Evolutionary conservation across 30 jellyfish, hydroid and myxozoan genomes (phyloP).

Genomic region (Aurelia aurita complex sp. Pacific): DNA sequence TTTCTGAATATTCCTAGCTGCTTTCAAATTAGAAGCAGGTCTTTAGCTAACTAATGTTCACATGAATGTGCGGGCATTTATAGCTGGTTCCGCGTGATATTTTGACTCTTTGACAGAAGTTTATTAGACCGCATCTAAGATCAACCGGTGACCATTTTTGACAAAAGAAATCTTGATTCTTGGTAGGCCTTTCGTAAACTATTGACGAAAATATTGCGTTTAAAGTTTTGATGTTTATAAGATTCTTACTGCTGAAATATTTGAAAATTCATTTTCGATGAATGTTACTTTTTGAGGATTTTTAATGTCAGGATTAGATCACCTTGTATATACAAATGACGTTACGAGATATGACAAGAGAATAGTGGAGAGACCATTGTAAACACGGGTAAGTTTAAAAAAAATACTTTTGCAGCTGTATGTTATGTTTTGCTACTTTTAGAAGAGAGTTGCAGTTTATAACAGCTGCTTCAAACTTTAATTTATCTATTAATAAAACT

Average conservation of each 20-base stretch:
- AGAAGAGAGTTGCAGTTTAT: no score
- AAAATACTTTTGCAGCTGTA: neutral
- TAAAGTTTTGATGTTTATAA: no score
- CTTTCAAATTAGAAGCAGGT: slow-evolving; percentile 52
- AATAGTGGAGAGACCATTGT: neutral
- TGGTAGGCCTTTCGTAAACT: slow-evolving; percentile 19
- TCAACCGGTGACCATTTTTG: slow-evolving; percentile 62
- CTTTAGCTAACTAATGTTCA: no score
- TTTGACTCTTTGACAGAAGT: slow-evolving; percentile 70
- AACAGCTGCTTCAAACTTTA: no score
- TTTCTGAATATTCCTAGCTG: slow-evolving; percentile 22
- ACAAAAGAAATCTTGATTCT: slow-evolving; percentile 1
- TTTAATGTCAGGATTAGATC: no score
- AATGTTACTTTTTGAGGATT: no score
- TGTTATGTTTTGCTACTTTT: no score
- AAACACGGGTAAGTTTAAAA: slow-evolving; percentile 1
- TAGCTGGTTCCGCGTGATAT: slow-evolving; percentile 48
- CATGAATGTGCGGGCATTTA: no score
- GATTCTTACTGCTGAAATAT: no score
- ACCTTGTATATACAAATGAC: neutral
- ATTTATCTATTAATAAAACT: no score
- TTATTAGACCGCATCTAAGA: slow-evolving; percentile 52
- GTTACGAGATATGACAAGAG: neutral
- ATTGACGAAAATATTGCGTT: no score
- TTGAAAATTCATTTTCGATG: no score